phyloP scores from a whole-genome alignment of 1,140 invertebrate species.

The Pachypsylla venusta region DNA sequence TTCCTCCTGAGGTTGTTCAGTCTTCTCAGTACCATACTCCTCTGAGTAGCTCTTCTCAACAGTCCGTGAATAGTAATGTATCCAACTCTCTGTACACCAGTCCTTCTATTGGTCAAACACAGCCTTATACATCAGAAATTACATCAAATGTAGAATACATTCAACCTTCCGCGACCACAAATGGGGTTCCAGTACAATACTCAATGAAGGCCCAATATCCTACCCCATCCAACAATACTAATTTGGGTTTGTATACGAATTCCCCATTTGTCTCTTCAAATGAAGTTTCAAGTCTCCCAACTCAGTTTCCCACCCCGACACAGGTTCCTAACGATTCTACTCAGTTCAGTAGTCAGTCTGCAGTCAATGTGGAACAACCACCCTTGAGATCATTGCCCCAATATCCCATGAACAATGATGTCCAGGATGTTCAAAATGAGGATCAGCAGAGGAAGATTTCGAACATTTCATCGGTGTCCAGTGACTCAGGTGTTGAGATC shows the following conservation, averaged over 20 bases:
- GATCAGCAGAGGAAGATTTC: conserved; percentile 18
- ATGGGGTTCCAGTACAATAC: background rate
- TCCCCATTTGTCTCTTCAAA: too few species aligned
- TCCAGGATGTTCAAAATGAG: conserved; percentile 6
- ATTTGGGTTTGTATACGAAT: background rate
- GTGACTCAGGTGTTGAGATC: conserved; percentile 12
- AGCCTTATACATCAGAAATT: too few species aligned
- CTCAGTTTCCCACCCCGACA: too few species aligned
- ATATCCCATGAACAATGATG: background rate
- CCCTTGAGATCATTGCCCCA: background rate
- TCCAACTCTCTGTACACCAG: too few species aligned
- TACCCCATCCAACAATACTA: background rate
- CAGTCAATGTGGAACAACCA: background rate
- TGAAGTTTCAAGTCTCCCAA: too few species aligned
- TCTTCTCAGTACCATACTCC: too few species aligned
- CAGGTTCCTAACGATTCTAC: background rate
- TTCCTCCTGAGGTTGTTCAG: too few species aligned
- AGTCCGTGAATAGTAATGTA: too few species aligned
- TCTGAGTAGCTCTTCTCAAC: too few species aligned
- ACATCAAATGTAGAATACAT: background rate
- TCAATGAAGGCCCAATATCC: background rate
- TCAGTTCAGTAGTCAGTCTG: background rate
- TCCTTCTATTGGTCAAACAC: too few species aligned
- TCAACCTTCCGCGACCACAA: background rate
- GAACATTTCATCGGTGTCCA: conserved; percentile 15